phyloP scores from a whole-genome alignment of 2,797 vertebrate genomes.

The Austrolebias charrua region DNA sequence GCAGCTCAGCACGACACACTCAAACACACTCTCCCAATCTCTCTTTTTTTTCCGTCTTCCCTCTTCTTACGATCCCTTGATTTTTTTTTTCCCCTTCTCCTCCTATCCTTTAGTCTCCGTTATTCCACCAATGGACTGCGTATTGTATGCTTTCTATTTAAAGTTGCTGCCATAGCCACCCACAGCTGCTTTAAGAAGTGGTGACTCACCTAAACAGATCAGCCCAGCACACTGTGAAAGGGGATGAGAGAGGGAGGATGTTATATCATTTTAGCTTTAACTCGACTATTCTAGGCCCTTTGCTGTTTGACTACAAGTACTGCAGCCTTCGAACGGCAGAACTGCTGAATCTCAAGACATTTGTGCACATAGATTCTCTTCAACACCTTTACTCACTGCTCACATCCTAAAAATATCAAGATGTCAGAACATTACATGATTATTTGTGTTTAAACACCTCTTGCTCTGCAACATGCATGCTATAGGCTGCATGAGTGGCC shows the following conservation, averaged over 20 bases:
- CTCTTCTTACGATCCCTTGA: slow-evolving; percentile 17
- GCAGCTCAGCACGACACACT: slow-evolving; percentile 68
- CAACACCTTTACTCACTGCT: neutral
- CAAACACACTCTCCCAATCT: slow-evolving; percentile 58
- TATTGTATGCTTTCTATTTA: slow-evolving; percentile 68
- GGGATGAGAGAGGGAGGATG: slow-evolving; percentile 13
- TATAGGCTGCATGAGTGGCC: slow-evolving; percentile 1
- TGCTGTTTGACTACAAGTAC: slow-evolving; percentile 59
- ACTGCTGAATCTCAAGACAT: slow-evolving; percentile 41
- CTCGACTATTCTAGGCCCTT: slow-evolving; percentile 50
- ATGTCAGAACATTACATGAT: neutral
- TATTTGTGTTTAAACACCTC: too few relatives aligned
- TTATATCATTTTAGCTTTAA: slow-evolving; percentile 67
- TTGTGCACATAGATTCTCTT: slow-evolving; percentile 1
- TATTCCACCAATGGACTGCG: slow-evolving; percentile 57
- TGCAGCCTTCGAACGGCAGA: slow-evolving; percentile 67
- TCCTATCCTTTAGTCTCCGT: slow-evolving; percentile 36
- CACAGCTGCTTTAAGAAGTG: slow-evolving; percentile 74
- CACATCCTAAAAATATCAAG: slow-evolving; percentile 26
- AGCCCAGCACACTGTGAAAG: slow-evolving; percentile 44
- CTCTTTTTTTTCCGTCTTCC: slow-evolving; percentile 40
- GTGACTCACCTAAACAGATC: slow-evolving; percentile 76
- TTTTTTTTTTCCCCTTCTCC: slow-evolving; percentile 14
- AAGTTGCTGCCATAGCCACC: slow-evolving; percentile 71
- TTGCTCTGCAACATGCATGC: too few relatives aligned